Evolutionary conservation across 2,888 invertebrate genomes (phyloP).

Genomic region (Scrobipalpa costella): DNA sequence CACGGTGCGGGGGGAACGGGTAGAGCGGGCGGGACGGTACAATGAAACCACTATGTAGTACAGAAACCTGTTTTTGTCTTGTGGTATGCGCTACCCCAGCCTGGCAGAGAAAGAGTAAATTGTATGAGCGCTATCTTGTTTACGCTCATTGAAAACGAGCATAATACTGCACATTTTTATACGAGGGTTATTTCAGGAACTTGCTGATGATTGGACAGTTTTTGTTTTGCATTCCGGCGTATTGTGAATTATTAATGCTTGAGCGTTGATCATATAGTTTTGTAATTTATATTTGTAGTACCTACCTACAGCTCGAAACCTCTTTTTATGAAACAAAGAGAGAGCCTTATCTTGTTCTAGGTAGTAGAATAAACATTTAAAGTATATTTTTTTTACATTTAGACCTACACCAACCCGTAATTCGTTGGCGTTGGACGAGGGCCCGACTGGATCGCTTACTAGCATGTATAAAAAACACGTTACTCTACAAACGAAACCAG

Average conservation of each 20-base stretch:
- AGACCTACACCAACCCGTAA: conserved; percentile 66
- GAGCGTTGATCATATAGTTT: background rate
- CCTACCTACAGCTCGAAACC: background rate
- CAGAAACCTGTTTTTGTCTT: conserved; percentile 72
- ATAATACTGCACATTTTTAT: conserved; percentile 25
- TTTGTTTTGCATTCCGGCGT: conserved; percentile 18
- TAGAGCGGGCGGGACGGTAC: conserved; percentile 49
- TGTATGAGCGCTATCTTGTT: conserved; percentile 43
- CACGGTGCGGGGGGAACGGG: conserved; percentile 41
- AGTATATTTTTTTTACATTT: conserved; percentile 20
- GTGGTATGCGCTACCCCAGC: conserved; percentile 65
- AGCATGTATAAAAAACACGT: conserved; percentile 54
- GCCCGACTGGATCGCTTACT: conserved; percentile 46
- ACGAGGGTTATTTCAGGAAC: conserved; percentile 34
- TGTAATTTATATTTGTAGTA: background rate
- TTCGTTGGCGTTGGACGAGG: conserved; percentile 46
- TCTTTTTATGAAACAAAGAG: background rate
- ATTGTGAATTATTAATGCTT: conserved; percentile 8
- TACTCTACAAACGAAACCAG: conserved; percentile 52
- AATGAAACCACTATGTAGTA: conserved; percentile 74
- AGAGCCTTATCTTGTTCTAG: background rate
- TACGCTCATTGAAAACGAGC: conserved; percentile 39
- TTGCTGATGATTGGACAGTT: conserved; percentile 13
- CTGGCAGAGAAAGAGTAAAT: conserved; percentile 45
- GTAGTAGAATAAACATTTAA: background rate